Evolutionary conservation across 2,888 invertebrate species (phyloP).

Genomic region (Selenia dentaria): DNA sequence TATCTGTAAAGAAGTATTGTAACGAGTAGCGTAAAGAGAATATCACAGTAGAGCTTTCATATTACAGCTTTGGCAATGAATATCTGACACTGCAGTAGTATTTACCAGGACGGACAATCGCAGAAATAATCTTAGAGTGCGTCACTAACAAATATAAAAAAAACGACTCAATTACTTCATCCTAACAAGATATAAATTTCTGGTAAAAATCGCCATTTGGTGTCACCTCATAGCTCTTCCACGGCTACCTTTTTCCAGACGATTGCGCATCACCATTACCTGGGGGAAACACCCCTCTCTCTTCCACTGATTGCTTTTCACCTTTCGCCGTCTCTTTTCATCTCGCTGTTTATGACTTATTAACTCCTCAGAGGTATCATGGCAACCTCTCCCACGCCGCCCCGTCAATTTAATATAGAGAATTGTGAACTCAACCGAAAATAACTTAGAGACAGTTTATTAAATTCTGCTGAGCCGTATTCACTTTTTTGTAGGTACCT

Average conservation of each 20-base stretch:
- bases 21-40: too few relatives aligned
- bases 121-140: too few relatives aligned
- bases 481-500: slow-evolving; percentile 21
- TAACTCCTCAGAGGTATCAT: slow-evolving; percentile 83
- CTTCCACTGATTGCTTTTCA: slow-evolving; percentile 39
- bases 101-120: too few relatives aligned
- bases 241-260: slow-evolving; percentile 79
- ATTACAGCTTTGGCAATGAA: too few relatives aligned
- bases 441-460: slow-evolving; percentile 73
- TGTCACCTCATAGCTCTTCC: slow-evolving; percentile 68
- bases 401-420: slow-evolving; percentile 78
- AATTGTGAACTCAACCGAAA: slow-evolving; percentile 76
- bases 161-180: too few relatives aligned
- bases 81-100: too few relatives aligned
- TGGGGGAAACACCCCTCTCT: slow-evolving; percentile 61
- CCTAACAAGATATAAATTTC: too few relatives aligned
- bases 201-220: slow-evolving; percentile 57
- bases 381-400: slow-evolving; percentile 73
- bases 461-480: slow-evolving; percentile 65
- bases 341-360: slow-evolving; percentile 81
- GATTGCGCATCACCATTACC: slow-evolving; percentile 75
- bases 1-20: too few relatives aligned
- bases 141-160: too few relatives aligned
- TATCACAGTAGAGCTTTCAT: too few relatives aligned
- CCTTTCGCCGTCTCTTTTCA: slow-evolving; percentile 54